A percentile compares a stretch with the other conserved stretches of the same genome.
phyloP scores from a whole-genome alignment of 1,140 invertebrate genomes.

The Magallana ariakensis region DNA sequence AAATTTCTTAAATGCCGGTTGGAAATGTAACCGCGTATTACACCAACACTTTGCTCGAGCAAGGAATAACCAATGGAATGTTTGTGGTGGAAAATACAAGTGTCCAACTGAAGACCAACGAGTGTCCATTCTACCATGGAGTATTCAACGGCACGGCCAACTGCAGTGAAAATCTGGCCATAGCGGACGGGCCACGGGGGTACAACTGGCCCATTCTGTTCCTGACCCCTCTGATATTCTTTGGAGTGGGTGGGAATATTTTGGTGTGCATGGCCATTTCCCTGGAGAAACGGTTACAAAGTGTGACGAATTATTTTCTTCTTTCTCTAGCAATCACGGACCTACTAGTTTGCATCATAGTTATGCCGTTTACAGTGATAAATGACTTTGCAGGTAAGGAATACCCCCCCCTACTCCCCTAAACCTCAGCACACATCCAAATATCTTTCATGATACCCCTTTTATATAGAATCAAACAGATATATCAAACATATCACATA shows the following conservation, averaged over 20 bases:
- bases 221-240: slow-evolving; percentile 73
- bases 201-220: slow-evolving; percentile 73
- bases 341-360: slow-evolving; percentile 89
- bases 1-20: slow-evolving; percentile 35
- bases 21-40: slow-evolving; percentile 23
- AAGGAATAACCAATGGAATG: slow-evolving; percentile 32
- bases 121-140: not conserved
- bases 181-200: slow-evolving; percentile 8
- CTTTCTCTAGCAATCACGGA: slow-evolving; percentile 97
- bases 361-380: slow-evolving; percentile 86
- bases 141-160: not conserved
- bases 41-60: not conserved
- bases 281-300: slow-evolving; percentile 93
- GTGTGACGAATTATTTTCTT: slow-evolving; percentile 97
- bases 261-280: slow-evolving; percentile 97
- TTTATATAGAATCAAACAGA: too few species aligned
- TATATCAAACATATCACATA: too few species aligned
- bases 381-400: slow-evolving; percentile 83
- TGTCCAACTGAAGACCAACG: not conserved
- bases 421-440: too few species aligned
- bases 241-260: slow-evolving; percentile 90
- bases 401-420: not conserved
- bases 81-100: slow-evolving; percentile 13
- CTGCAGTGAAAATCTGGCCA: slow-evolving; percentile 2
- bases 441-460: too few species aligned